phyloP scores from a whole-genome alignment of 2,888 invertebrate species.

The Agonopterix subpropinquella region DNA sequence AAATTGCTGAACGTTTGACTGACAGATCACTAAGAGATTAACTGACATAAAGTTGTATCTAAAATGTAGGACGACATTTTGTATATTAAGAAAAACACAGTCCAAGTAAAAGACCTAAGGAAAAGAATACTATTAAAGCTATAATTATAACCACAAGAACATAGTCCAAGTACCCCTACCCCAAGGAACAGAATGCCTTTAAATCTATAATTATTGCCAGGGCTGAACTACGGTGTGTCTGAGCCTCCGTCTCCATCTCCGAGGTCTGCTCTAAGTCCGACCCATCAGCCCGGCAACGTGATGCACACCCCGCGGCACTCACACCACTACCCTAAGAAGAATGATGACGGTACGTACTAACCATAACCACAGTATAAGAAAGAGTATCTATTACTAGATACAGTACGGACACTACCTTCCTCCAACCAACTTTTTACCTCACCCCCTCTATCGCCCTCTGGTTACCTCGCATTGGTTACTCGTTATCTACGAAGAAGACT shows the following conservation, averaged over 20 bases:
- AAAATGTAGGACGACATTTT: background rate
- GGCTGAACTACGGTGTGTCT: constrained; percentile 66
- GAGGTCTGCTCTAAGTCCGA: constrained; percentile 65
- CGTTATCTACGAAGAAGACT: no score
- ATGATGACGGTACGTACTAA: constrained; percentile 76
- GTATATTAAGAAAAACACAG: no score
- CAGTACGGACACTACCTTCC: no score
- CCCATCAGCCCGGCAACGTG: constrained; percentile 61
- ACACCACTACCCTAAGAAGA: constrained; percentile 80
- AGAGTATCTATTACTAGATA: no score
- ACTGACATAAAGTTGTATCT: background rate
- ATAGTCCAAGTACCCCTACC: no score
- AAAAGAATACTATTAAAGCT: background rate
- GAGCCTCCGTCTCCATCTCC: constrained; percentile 72
- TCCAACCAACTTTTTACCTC: no score
- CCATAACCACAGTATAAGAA: no score
- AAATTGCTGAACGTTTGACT: no score
- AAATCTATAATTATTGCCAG: constrained; percentile 23
- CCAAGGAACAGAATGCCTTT: background rate
- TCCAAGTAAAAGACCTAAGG: no score
- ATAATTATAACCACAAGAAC: background rate
- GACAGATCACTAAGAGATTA: no score
- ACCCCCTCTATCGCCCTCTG: no score
- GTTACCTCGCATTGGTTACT: no score
- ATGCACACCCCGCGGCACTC: constrained; percentile 73